A percentile compares a stretch with the other conserved stretches of the same genome.
These are phyloP conservation scores for Gymnorhina tibicen DNA, from an alignment of 2,113 vertebrate genomes.

Conservation along the genomic window DNA sequence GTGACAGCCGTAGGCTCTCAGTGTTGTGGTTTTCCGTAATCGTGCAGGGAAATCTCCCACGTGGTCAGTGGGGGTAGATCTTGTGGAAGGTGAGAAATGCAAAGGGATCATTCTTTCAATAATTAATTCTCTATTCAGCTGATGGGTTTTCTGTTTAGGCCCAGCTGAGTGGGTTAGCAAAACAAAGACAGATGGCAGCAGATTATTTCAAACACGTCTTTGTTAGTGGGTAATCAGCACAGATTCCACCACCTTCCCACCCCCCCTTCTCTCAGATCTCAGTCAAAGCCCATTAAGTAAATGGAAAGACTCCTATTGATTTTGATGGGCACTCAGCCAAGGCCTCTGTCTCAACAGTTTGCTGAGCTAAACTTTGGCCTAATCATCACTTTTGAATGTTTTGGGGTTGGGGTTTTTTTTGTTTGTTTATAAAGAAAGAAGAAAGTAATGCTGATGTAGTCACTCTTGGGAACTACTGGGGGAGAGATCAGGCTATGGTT, in stretches of 20 bases:
- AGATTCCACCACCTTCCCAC: not conserved
- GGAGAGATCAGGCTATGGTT: not conserved
- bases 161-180: slow-evolving; percentile 4
- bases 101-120: not conserved
- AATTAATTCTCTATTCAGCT: not conserved
- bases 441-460: not conserved
- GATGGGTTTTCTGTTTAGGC: not conserved
- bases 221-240: not conserved
- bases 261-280: not conserved
- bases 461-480: not conserved
- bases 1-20: not conserved
- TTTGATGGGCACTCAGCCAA: not conserved
- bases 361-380: not conserved
- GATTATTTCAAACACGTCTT: slow-evolving; percentile 33
- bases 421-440: not conserved
- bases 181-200: slow-evolving; percentile 53
- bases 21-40: not conserved
- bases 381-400: not conserved
- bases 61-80: not conserved
- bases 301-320: not conserved
- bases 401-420: accelerated
- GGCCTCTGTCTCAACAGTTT: not conserved
- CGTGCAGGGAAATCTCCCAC: not conserved
- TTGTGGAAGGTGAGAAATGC: not conserved
- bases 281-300: slow-evolving; percentile 5